A percentile compares a stretch with the other conserved stretches of the same genome.
These are phyloP conservation scores for Cynaeus angustus DNA, from an alignment of 2,888 invertebrate species.

Conservation along the genomic window DNA sequence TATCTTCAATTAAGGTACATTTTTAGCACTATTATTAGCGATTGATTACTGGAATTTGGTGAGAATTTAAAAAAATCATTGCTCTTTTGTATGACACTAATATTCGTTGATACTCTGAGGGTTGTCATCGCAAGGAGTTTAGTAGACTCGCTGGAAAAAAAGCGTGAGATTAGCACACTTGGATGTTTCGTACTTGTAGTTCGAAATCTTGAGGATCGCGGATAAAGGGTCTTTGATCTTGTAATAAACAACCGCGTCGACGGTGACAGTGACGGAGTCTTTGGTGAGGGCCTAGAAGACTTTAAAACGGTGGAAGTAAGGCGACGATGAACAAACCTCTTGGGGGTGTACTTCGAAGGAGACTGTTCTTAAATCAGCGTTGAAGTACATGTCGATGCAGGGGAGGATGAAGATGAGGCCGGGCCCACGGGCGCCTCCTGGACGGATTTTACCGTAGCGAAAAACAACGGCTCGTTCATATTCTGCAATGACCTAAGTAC, in stretches of 20 bases:
- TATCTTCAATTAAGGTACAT: no score
- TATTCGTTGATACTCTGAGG: no score
- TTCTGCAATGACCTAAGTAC: slow-evolving; percentile 83
- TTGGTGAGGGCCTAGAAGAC: slow-evolving; percentile 81
- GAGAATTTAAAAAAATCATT: no score
- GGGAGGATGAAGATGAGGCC: slow-evolving; percentile 95
- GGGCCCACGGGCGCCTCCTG: slow-evolving; percentile 87
- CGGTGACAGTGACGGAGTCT: slow-evolving; percentile 95
- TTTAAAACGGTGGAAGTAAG: no score
- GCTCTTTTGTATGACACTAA: no score
- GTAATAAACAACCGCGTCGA: slow-evolving; percentile 92
- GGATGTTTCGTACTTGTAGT: slow-evolving; percentile 82
- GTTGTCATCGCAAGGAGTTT: slow-evolving; percentile 89
- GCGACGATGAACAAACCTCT: no score
- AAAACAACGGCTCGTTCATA: slow-evolving; percentile 93
- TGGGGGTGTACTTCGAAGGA: slow-evolving; percentile 98
- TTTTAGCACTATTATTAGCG: no score
- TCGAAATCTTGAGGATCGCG: slow-evolving; percentile 83
- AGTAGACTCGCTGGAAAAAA: slow-evolving; percentile 88
- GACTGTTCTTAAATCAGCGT: slow-evolving; percentile 93
- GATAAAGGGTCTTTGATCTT: slow-evolving; percentile 85
- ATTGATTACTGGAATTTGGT: no score
- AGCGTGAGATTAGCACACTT: no score
- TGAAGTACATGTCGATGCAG: slow-evolving; percentile 93
- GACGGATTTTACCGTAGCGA: slow-evolving; percentile 84